phyloP scores from a whole-genome alignment of 1,140 invertebrate genomes.

The Doryteuthis pealeii region DNA sequence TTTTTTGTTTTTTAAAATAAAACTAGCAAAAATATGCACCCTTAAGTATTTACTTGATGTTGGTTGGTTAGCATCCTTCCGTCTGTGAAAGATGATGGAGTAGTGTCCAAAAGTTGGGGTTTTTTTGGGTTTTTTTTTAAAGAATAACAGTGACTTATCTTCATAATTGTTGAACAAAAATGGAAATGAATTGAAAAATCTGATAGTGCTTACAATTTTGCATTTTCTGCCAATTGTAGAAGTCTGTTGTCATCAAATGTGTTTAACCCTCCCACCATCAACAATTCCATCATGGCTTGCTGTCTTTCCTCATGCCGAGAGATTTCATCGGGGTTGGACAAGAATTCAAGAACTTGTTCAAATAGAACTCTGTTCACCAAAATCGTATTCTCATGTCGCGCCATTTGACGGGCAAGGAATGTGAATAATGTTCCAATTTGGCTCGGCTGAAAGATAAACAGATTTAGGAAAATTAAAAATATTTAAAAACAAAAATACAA shows the following conservation, averaged over 20 bases:
- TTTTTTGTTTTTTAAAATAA: no score
- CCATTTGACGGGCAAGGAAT: constrained; percentile 73
- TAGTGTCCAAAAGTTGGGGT: no score
- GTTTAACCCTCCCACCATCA: constrained; percentile 70
- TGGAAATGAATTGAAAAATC: no score
- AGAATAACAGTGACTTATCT: no score
- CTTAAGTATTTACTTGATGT: no score
- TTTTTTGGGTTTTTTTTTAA: no score
- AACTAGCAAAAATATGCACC: no score
- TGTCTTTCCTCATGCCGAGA: constrained; percentile 74
- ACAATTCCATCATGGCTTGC: constrained; percentile 77
- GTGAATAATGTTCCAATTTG: constrained; percentile 74
- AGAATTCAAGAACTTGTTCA: constrained; percentile 62
- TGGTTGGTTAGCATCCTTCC: no score
- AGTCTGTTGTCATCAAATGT: constrained; percentile 67
- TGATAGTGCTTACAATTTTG: constrained; percentile 67
- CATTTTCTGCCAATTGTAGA: constrained; percentile 66
- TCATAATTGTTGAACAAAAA: no score
- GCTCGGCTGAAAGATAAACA: constrained; percentile 53
- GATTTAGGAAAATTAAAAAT: neutral
- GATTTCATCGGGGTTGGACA: constrained; percentile 62
- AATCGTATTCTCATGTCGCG: constrained; percentile 62
- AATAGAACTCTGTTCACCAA: constrained; percentile 64
- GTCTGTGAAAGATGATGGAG: no score
- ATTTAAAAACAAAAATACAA: neutral